Conservation (phyloP, 2,797 vertebrate species). For the Hydrocynus forskahlii region DNA sequence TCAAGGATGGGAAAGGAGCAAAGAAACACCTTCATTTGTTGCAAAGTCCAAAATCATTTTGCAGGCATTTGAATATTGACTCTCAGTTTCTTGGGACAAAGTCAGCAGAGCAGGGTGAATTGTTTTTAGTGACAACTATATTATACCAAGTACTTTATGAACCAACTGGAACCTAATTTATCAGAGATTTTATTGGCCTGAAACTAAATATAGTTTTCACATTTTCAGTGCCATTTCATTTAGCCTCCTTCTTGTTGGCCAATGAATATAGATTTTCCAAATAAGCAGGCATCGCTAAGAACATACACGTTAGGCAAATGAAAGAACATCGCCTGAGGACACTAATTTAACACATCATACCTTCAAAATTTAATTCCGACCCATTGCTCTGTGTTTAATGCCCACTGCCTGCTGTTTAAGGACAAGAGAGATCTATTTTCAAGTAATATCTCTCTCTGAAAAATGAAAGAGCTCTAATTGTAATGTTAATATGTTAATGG, state of each 20-base stretch:
- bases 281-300: conserved; percentile 46
- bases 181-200: conserved; percentile 17
- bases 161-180: conserved; percentile 7
- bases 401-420: conserved; percentile 26
- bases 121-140: not conserved
- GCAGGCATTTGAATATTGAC: not conserved
- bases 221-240: conserved; percentile 16
- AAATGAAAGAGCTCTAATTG: not conserved
- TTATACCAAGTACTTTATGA: not conserved
- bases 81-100: not conserved
- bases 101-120: not conserved
- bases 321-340: conserved; percentile 36
- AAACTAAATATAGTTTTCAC: conserved; percentile 12
- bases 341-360: conserved; percentile 38
- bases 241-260: not conserved
- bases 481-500: too few relatives aligned
- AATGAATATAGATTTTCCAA: conserved; percentile 46
- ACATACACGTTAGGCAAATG: conserved; percentile 55
- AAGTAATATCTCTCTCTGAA: not conserved
- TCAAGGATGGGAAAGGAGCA: not conserved
- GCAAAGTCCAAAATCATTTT: not conserved
- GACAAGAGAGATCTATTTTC: conserved; percentile 24
- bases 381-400: conserved; percentile 38
- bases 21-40: not conserved
- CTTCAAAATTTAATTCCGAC: conserved; percentile 44